Conservation (phyloP, 2,113 vertebrate genomes). For the Phrynocephalus versicolor region DNA sequence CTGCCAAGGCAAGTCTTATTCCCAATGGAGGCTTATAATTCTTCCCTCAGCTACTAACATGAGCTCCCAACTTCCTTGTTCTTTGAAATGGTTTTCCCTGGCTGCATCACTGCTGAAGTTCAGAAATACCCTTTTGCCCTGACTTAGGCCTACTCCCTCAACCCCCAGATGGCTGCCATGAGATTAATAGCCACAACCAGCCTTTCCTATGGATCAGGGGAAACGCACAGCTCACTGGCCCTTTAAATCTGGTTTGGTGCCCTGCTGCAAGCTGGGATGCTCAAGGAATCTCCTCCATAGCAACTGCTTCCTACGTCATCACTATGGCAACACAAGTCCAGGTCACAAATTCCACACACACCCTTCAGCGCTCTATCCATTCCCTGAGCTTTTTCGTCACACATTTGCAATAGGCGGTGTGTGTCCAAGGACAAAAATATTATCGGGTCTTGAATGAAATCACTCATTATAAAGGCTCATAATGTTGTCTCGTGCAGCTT, state of each 20-base stretch:
- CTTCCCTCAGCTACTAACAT: no score
- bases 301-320: conserved; percentile 16
- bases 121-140: neutral
- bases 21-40: neutral
- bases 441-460: neutral
- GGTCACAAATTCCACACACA: neutral
- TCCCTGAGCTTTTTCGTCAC: neutral
- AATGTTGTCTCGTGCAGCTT: neutral
- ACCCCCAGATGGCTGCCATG: neutral
- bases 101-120: neutral
- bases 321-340: conserved; percentile 31
- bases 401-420: neutral
- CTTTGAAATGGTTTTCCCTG: neutral
- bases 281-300: conserved; percentile 27
- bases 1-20: neutral
- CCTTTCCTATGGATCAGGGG: neutral
- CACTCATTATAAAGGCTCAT: neutral
- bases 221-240: neutral
- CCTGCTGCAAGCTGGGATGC: neutral
- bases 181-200: no score
- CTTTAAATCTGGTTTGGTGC: conserved; percentile 14
- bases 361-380: neutral
- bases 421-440: neutral
- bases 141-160: neutral
- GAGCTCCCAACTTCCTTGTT: neutral